These are phyloP conservation scores for Scylla paramamosain DNA, from an alignment of 1,140 invertebrate species.

Conservation along the genomic window DNA sequence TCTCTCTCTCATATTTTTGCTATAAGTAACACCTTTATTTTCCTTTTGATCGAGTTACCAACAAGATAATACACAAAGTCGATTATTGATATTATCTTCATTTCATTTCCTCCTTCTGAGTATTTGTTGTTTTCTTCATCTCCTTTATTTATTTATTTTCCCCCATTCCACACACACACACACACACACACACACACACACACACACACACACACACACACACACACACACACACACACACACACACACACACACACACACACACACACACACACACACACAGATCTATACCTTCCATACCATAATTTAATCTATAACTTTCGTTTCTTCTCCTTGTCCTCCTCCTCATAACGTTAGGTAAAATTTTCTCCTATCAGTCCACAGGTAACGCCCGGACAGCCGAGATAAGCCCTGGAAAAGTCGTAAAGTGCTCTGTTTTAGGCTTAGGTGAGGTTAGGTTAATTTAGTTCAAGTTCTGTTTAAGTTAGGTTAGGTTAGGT, in stretches of 20 bases:
- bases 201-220: constrained; percentile 52
- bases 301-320: neutral
- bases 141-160: no score
- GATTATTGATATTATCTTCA: no score
- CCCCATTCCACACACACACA: neutral
- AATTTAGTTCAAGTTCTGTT: no score
- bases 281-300: no score
- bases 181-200: constrained; percentile 43
- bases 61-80: neutral
- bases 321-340: neutral
- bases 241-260: constrained; percentile 55
- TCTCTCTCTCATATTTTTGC: neutral
- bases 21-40: neutral
- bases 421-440: neutral
- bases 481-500: no score
- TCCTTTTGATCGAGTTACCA: neutral
- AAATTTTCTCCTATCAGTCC: neutral
- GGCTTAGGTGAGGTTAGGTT: neutral
- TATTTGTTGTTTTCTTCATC: neutral
- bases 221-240: constrained; percentile 56
- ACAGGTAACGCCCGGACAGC: neutral
- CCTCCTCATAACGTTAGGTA: neutral
- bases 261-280: constrained; percentile 53
- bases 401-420: neutral
- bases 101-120: neutral